Percentiles rank a stretch among this genome's conserved stretches.
phyloP scores from a whole-genome alignment of 2,113 vertebrate species.

The Sturnus vulgaris region DNA sequence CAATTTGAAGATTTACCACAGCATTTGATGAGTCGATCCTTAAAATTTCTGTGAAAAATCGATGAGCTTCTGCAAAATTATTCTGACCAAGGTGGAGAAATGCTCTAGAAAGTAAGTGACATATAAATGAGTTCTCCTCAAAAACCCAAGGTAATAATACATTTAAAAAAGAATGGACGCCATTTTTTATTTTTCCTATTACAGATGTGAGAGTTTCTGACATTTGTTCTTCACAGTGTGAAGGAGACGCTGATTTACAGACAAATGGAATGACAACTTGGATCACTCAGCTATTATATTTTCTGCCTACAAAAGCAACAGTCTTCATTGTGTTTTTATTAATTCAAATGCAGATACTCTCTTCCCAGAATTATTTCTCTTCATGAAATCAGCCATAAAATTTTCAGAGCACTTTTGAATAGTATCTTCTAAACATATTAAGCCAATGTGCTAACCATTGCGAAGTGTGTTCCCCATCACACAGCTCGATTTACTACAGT shows the following conservation, averaged over 20 bases:
- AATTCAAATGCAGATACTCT: background rate
- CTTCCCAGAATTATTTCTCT: background rate
- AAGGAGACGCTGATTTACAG: conserved; percentile 6
- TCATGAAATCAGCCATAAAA: background rate
- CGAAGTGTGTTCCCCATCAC: background rate
- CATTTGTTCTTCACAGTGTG: conserved; percentile 22
- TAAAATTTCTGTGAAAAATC: conserved; percentile 85
- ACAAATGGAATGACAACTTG: conserved; percentile 12
- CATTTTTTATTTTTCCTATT: conserved; percentile 32
- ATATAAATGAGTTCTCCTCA: background rate
- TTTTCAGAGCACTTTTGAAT: background rate
- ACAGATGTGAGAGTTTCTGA: conserved; percentile 31
- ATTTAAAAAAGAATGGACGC: background rate
- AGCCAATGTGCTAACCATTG: background rate
- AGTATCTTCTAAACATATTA: background rate
- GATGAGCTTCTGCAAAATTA: conserved; percentile 91
- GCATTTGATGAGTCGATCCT: conserved; percentile 89
- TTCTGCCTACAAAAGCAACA: conserved; percentile 15
- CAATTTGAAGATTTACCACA: conserved; percentile 80
- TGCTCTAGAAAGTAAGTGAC: conserved; percentile 78
- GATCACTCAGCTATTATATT: background rate
- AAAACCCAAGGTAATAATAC: background rate
- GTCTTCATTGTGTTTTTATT: background rate
- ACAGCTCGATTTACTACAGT: background rate
- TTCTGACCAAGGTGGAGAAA: conserved; percentile 96